A percentile compares a stretch with the other conserved stretches of the same genome.
phyloP scores from a whole-genome alignment of 1,140 invertebrate genomes.

The Drosophila azteca region DNA sequence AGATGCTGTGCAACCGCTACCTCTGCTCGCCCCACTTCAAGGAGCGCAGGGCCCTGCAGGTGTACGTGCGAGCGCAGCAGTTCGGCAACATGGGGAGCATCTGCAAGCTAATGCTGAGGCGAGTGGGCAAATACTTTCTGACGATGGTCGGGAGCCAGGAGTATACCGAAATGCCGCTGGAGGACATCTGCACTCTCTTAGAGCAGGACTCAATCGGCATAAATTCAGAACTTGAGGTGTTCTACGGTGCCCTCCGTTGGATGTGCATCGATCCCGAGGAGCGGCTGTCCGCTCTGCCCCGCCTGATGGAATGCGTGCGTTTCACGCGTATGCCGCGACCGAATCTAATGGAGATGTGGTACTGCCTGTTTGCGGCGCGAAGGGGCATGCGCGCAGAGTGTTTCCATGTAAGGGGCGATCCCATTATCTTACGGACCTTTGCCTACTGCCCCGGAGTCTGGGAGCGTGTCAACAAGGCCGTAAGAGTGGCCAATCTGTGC shows the following conservation, averaged over 20 bases:
- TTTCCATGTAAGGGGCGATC: not conserved
- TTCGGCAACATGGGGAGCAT: not conserved
- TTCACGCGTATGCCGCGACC: not conserved
- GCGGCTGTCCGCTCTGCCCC: not conserved
- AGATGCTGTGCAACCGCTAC: not conserved
- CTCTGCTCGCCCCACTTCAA: not conserved
- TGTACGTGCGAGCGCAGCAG: not conserved
- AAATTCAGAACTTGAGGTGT: not conserved
- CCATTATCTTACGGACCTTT: no score
- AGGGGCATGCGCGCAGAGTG: not conserved
- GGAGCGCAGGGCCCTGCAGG: not conserved
- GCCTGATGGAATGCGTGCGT: constrained; percentile 11
- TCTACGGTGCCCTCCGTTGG: not conserved
- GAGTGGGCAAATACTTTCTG: not conserved
- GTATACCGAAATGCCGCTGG: not conserved
- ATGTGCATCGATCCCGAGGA: not conserved
- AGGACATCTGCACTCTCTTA: not conserved
- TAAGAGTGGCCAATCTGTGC: no score
- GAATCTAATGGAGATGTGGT: not conserved
- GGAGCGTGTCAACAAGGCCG: no score
- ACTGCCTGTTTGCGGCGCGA: not conserved
- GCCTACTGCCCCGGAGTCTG: no score
- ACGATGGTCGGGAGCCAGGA: not conserved
- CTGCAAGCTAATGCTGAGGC: not conserved
- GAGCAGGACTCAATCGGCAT: not conserved